phyloP scores from a whole-genome alignment of 92 coral and sea anemone genomes.

The Zoanthus solanderi region DNA sequence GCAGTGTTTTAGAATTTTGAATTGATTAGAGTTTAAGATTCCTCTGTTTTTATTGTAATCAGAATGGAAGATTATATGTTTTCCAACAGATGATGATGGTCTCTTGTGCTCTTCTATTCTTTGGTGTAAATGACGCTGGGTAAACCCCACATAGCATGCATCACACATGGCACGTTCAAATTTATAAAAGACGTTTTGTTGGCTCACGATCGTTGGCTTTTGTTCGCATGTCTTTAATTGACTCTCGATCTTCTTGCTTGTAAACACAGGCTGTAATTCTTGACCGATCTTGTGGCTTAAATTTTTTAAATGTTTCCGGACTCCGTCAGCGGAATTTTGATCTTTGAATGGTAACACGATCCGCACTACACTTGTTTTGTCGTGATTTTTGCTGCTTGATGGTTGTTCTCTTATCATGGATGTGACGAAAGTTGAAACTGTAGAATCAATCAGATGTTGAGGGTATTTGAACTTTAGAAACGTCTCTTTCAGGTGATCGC shows the following conservation, averaged over 20 bases:
- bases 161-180: too few species aligned
- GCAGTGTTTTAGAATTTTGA: too few species aligned
- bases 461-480: conserved; percentile 1
- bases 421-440: not conserved
- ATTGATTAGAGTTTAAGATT: too few species aligned
- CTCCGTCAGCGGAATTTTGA: not conserved
- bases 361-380: too few species aligned
- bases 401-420: conserved; percentile 5
- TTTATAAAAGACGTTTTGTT: too few species aligned
- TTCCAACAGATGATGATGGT: too few species aligned
- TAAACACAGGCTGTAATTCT: not conserved
- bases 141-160: too few species aligned
- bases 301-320: conserved; percentile 1
- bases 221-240: not conserved
- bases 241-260: conserved; percentile 5
- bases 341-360: not conserved
- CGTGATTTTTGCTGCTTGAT: not conserved
- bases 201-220: not conserved
- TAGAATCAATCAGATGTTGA: too few species aligned
- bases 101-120: too few species aligned
- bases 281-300: conserved; percentile 16
- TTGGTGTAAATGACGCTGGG: too few species aligned
- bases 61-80: too few species aligned
- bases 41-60: too few species aligned
- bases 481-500: conserved; percentile 8